Base-by-base conservation (phyloP, 2,113 vertebrate genomes). In the Camarhynchus parvulus region DNA sequence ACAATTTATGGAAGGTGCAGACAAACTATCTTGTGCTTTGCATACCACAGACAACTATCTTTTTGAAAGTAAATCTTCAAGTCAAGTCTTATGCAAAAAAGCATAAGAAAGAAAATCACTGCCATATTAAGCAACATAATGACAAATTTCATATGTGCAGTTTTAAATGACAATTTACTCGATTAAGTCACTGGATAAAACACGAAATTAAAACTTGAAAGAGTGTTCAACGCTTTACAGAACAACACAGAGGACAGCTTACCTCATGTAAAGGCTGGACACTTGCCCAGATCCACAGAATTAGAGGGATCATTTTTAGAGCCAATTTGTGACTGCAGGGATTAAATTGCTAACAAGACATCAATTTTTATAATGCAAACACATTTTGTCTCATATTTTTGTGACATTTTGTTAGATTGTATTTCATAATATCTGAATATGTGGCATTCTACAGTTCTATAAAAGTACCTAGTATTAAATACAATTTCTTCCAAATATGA, bases 261-360 rank as follows among this genome's bases (percentile, higher is more conserved):
- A 92, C 61, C 69, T 87, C 56, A 87, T 28, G 86, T 31, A 75
- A 93, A 94, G 49, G 59, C 69, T 86, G 86, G 83, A 88, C 7
- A 70, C 21, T 31, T 78, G 68, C 83, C 89, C 44, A 90, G 61
- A 90, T 70, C 17, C 4, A 3, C n/a, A 87, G 28, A 81, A 93
- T 23, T 47, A 33, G 44, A 78, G 16, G 19, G 13, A 93, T 50
- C 52, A 75, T 75, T 89, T 94, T 90, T 56, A 84, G 24, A 94
- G 56, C 11, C 1, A 78, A 52, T 77, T 64, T 64, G 8, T 90
- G 69, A 91, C 61, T 68, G 22, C 13, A 50, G 24, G 72, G 47
- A 83, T 83, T 93, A 90, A 80, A 87, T 31, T 90, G 35, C 19
- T 93, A 86, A 55, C 39, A 90, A 89, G 59, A 46, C 13, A 81